Base-by-base conservation (phyloP, 2,797 vertebrate species). In the Pipistrellus kuhlii region DNA sequence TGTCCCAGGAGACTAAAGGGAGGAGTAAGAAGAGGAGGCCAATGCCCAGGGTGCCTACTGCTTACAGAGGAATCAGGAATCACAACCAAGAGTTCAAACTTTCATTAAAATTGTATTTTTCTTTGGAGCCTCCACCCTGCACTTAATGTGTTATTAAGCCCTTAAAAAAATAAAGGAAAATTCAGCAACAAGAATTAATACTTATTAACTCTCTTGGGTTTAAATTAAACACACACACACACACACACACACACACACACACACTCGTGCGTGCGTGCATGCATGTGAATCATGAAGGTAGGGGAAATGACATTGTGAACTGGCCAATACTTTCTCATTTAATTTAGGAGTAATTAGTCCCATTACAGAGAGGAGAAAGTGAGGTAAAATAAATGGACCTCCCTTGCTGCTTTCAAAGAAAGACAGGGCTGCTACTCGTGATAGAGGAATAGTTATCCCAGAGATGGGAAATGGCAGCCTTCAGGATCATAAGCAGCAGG, bases 41-140 rank as follows among this genome's bases (percentile, higher is more conserved):
- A 1, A 1, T 0, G 5, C 12, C 5, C 48, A 5, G 27, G 0
- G 1, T 38, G 76, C 32, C 85, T 68, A 30, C 14, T 15, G 2
- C 48, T 41, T 15, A 5, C 2, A 11, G 17, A 3, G 18, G 17
- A 10, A 23, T 57, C 30, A 18, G 32, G 87, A 44, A 8, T 46
- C 44, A 48, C 10, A 1, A 17, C 35, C 6, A 14, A 59, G 85
- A 41, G n/a, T 80, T 38, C 6, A 1, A 3, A 12, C 5, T 27
- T 44, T 94, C 46, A 32, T 21, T 51, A n/a, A 55, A 88, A 41
- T 13, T 46, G 0, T 12, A 18, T 30, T 64, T 82, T 53, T 68
- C 41, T 62, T 51, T n/a, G 44, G 25, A 94, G 13, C 5, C 35
- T 10, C 20, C 92, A 30, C 35, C 59, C 5, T 15, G 5, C 51